Evolutionary conservation across 2,888 invertebrate species (phyloP).

Genomic region (Formica aserva): DNA sequence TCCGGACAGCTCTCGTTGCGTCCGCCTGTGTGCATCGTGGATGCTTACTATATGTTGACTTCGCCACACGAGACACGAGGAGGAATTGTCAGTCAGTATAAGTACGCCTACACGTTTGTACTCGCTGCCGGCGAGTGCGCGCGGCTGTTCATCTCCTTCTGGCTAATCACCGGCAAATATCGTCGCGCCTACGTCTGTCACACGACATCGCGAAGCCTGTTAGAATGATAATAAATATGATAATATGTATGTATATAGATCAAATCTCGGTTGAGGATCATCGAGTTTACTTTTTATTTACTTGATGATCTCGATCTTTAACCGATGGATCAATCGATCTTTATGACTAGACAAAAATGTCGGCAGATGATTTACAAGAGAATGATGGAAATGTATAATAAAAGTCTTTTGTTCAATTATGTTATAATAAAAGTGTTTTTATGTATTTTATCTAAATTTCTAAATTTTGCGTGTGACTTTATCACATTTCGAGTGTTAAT

Average conservation of each 20-base stretch:
- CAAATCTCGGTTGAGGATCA: background rate
- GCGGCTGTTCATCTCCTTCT: slow-evolving; percentile 26
- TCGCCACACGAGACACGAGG: slow-evolving; percentile 63
- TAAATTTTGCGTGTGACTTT: background rate
- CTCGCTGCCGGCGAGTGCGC: slow-evolving; percentile 44
- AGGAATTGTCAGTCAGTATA: slow-evolving; percentile 71
- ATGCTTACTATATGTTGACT: slow-evolving; percentile 61
- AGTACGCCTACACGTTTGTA: slow-evolving; percentile 71
- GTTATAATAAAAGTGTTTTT: background rate
- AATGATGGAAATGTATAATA: background rate
- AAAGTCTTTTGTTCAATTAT: no score
- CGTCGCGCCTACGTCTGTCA: slow-evolving; percentile 22
- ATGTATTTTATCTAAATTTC: background rate
- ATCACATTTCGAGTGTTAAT: background rate
- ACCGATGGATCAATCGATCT: background rate
- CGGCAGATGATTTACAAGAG: background rate
- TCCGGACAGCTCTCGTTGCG: slow-evolving; percentile 63
- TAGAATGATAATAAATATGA: background rate
- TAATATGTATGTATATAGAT: background rate
- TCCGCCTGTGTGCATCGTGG: slow-evolving; percentile 57
- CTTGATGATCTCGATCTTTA: background rate
- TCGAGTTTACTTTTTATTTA: background rate
- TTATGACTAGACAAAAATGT: background rate
- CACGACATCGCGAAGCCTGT: background rate
- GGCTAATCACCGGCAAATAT: slow-evolving; percentile 33